phyloP scores from a whole-genome alignment of 2,113 vertebrate species.

The Campylomormyrus tamandua region DNA sequence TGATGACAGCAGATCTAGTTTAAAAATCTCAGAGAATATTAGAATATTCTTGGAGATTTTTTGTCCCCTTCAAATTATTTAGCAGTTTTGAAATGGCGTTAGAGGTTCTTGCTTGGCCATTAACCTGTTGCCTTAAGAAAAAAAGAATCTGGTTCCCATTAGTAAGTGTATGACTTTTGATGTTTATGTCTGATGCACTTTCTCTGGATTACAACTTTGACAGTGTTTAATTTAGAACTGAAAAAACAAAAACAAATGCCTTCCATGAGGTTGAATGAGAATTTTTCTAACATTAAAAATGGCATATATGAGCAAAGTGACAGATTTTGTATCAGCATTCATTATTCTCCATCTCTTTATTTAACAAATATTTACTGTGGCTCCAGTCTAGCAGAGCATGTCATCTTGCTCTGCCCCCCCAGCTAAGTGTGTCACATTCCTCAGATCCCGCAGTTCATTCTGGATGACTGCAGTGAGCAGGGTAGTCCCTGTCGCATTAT shows the following conservation, averaged over 20 bases:
- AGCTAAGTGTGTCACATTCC: neutral
- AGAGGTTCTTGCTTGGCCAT: neutral
- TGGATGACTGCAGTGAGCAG: conserved; percentile 76
- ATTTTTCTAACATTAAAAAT: neutral
- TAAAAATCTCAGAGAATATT: neutral
- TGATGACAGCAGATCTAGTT: neutral
- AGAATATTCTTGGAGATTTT: neutral
- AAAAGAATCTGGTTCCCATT: neutral
- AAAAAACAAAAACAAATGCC: neutral
- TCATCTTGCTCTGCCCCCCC: neutral
- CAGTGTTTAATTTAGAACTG: neutral
- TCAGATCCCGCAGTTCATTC: conserved; percentile 91
- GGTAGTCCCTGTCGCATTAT: conserved; percentile 81
- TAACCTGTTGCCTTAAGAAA: neutral
- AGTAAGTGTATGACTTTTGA: neutral
- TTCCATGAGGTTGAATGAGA: neutral
- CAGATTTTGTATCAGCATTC: neutral
- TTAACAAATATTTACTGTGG: neutral
- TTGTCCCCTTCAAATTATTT: neutral
- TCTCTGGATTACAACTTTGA: neutral
- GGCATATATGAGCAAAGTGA: neutral
- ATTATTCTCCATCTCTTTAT: neutral
- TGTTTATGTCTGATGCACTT: neutral
- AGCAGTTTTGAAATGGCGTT: neutral
- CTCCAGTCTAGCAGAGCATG: neutral